A percentile compares a stretch with the other conserved stretches of the same genome.
These are phyloP conservation scores for Xanthia icteritia DNA, from an alignment of 2,888 invertebrate genomes.

Conservation along the genomic window DNA sequence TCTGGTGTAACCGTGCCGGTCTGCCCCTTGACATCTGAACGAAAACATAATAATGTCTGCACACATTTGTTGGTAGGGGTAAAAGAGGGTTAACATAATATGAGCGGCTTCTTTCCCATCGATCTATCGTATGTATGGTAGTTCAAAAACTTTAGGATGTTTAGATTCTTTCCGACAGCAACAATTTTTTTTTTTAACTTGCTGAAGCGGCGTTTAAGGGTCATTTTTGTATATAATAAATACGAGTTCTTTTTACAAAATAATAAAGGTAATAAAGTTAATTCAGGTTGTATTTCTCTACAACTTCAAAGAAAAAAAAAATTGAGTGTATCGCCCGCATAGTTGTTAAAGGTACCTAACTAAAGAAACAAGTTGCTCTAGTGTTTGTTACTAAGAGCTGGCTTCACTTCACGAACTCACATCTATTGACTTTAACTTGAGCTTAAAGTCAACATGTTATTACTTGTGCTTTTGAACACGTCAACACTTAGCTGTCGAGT, in stretches of 20 bases:
- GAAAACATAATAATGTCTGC: constrained; percentile 56
- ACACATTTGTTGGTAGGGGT: constrained; percentile 14
- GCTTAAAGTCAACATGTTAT: constrained; percentile 28
- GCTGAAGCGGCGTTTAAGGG: no score
- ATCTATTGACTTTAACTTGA: constrained; percentile 32
- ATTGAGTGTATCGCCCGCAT: constrained; percentile 7
- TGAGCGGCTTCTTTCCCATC: constrained; percentile 26
- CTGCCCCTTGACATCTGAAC: constrained; percentile 58
- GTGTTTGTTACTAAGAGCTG: constrained; percentile 23
- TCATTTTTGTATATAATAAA: no score
- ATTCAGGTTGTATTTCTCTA: background rate
- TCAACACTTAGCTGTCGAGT: background rate
- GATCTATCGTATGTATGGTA: constrained; percentile 10
- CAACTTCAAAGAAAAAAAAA: background rate
- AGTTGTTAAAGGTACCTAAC: constrained; percentile 20
- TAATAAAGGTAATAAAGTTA: background rate
- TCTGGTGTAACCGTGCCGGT: constrained; percentile 61
- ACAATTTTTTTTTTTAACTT: no score
- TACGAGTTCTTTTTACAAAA: no score
- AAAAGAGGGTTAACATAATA: constrained; percentile 19
- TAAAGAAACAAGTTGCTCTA: constrained; percentile 40
- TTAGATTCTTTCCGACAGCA: background rate
- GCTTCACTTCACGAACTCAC: constrained; percentile 19
- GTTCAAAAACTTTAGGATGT: background rate
- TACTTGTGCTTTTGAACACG: constrained; percentile 15